These are phyloP conservation scores for Horisme vitalbata DNA, from an alignment of 2,888 invertebrate species.

Conservation along the genomic window DNA sequence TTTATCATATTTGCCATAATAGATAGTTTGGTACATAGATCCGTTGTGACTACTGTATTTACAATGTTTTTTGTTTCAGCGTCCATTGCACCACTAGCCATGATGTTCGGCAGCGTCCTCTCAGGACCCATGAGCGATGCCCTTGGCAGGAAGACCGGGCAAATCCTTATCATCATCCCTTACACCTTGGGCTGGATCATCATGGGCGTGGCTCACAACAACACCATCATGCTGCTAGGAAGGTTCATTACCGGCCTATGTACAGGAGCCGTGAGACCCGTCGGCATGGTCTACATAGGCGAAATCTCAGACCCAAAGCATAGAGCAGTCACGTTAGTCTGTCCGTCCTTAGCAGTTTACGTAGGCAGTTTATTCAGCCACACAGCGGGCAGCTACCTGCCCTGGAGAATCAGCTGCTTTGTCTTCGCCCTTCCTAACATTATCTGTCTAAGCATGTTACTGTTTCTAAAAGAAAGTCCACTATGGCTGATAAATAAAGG, in stretches of 20 bases:
- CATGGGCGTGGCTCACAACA: constrained; percentile 43
- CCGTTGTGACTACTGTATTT: too few species aligned
- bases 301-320: constrained; percentile 56
- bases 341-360: constrained; percentile 41
- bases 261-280: constrained; percentile 47
- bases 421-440: constrained; percentile 45
- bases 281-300: constrained; percentile 50
- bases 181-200: constrained; percentile 50
- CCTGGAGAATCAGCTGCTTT: constrained; percentile 47
- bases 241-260: constrained; percentile 51
- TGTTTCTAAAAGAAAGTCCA: constrained; percentile 56
- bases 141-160: constrained; percentile 50
- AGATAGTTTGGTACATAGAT: too few species aligned
- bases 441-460: constrained; percentile 36
- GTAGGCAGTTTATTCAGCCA: constrained; percentile 49
- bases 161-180: constrained; percentile 43
- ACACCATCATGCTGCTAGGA: constrained; percentile 43
- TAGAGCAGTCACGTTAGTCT: constrained; percentile 45
- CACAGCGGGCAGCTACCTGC: constrained; percentile 40
- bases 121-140: constrained; percentile 51
- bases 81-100: constrained; percentile 46
- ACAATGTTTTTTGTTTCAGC: constrained; percentile 41
- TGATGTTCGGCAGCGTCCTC: constrained; percentile 51
- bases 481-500: constrained; percentile 56
- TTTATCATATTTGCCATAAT: too few species aligned